A percentile compares a stretch with the other conserved stretches of the same genome.
Conservation (phyloP, 1,140 invertebrate genomes). For the Mactra quadrangularis region DNA sequence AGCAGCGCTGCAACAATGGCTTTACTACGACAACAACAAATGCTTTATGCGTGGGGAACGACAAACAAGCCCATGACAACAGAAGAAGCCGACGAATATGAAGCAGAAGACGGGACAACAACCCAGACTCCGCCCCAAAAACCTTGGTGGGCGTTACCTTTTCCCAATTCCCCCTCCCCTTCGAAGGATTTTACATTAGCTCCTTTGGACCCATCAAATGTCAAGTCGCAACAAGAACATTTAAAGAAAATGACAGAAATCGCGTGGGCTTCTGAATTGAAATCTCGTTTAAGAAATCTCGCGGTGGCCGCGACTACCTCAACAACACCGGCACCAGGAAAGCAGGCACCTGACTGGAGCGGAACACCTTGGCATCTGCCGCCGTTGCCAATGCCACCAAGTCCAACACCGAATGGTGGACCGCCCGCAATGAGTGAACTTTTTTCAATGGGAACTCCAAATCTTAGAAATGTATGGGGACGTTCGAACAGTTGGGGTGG, state of each 20-base stretch:
- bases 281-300: slow-evolving; percentile 14
- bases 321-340: not conserved
- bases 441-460: not conserved
- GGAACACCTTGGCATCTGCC: slow-evolving; percentile 15
- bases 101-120: slow-evolving; percentile 27
- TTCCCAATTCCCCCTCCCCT: slow-evolving; percentile 9
- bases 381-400: not conserved
- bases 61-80: slow-evolving; percentile 24
- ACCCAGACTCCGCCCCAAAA: not conserved
- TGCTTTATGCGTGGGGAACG: not conserved
- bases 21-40: not conserved
- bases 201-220: slow-evolving; percentile 17
- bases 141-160: not conserved
- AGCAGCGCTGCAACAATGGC: no score
- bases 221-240: not conserved
- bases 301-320: not conserved
- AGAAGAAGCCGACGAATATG: slow-evolving; percentile 49
- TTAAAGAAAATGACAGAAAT: not conserved
- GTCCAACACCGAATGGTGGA: not conserved
- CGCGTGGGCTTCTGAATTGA: slow-evolving; percentile 29
- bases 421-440: not conserved
- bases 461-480: slow-evolving; percentile 20
- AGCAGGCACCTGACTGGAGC: slow-evolving; percentile 11
- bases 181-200: slow-evolving; percentile 8
- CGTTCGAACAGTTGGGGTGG: slow-evolving; percentile 1